Evolutionary conservation across 2,113 vertebrate species (phyloP).

Genomic region (Mesoclemmys tuberculata): DNA sequence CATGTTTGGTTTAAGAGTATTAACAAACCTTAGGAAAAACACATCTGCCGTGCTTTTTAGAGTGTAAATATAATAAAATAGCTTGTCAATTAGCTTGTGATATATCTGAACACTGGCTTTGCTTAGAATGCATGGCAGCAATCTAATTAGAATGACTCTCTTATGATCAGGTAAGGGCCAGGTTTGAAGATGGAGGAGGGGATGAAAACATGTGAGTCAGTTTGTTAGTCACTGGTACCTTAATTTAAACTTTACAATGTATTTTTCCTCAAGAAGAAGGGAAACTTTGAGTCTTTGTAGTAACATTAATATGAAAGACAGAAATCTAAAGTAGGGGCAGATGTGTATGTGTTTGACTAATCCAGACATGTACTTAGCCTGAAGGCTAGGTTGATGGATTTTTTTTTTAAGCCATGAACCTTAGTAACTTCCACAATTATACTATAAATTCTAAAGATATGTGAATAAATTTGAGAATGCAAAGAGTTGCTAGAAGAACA

Average conservation of each 20-base stretch:
- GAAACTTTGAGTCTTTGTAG: background rate
- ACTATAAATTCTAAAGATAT: background rate
- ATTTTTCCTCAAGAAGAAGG: background rate
- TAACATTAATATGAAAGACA: background rate
- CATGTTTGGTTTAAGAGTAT: background rate
- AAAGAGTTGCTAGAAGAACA: background rate
- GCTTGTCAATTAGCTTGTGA: background rate
- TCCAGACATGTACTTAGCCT: background rate
- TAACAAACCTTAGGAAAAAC: background rate
- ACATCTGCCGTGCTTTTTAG: background rate
- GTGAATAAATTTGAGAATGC: background rate
- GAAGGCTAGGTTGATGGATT: background rate
- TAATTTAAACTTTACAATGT: background rate
- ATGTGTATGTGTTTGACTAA: background rate
- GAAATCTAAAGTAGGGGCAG: background rate
- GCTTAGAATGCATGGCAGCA: background rate
- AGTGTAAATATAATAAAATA: background rate
- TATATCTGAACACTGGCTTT: background rate
- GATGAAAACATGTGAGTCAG: background rate
- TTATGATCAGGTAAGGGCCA: background rate
- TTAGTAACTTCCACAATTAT: background rate
- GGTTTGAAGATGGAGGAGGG: background rate
- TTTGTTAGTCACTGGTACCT: background rate
- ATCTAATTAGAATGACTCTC: background rate
- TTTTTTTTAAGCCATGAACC: background rate